Evolutionary conservation across 2,888 invertebrate genomes (phyloP), one percentile per base, ranked within the genome.

Genomic region (Eristalinus aeneus): DNA sequence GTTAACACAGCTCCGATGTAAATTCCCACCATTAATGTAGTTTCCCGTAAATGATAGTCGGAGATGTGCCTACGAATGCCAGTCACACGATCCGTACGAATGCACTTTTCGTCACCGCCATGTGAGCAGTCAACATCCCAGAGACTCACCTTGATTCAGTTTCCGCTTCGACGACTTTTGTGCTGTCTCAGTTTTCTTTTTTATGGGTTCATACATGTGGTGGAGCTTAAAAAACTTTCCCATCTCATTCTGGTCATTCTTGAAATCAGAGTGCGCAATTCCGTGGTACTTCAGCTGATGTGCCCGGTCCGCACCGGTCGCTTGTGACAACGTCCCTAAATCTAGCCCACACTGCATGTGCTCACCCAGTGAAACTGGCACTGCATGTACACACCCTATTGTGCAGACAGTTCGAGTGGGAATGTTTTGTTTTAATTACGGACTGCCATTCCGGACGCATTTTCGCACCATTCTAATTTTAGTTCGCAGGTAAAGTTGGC

Each of bases 131-230:
- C 79, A 74, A 84, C 84, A 61, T 58, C 16, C 12, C 60, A 56
- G 61, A 79, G 80, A 75, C 80, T 84, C 80, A 84, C 80, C 84
- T 84, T 84, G 75, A 75, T 84, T 79, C 63, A 61, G 75, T 84
- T 79, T 84, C 80, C 84, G 84, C 84, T 84, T 72, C 80, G 84
- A 27, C 80, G 80, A 39, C 54, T 77, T 12, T 56, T 54, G n/a
- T n/a, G 23, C 46, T n/a, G 65, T 60, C 32, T 46, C 46, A 16
- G 46, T 53, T 5, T 34, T 74, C 60, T 58, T 80, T 84, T 79
- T 71, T 71, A 80, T 79, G 84, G 74, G 71, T 71, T 84, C 79
- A 65, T 46, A 16, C 46, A 46, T 84, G 69, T 79, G 10, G 27
- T 22, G 58, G 65, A 39, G 63, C 20, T 31, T 56, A 65, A 23